Conservation (phyloP, 1,140 invertebrate genomes). For the Grapholita molesta region DNA sequence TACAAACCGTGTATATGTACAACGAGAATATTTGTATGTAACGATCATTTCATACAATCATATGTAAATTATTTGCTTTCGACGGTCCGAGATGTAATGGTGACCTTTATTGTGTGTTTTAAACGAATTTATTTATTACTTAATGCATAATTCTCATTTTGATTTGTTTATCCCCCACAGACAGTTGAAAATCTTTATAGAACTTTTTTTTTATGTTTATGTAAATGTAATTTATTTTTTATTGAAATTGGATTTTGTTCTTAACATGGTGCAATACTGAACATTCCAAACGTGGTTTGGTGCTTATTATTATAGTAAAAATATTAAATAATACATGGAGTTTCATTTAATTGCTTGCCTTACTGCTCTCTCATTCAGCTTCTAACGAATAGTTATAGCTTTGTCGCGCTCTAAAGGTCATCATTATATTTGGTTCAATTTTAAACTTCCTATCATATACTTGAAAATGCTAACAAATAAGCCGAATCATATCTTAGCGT, state of each 20-base stretch:
- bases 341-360: conserved; percentile 66
- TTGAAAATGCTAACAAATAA: conserved; percentile 16
- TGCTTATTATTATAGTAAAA: conserved; percentile 75
- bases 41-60: conserved; percentile 19
- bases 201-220: conserved; percentile 37
- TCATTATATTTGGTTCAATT: conserved; percentile 44
- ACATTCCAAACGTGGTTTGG: conserved; percentile 77
- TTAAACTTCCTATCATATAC: neutral
- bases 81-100: conserved; percentile 55
- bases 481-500: conserved; percentile 44
- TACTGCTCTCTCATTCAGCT: conserved; percentile 38
- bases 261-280: conserved; percentile 72
- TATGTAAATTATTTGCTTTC: conserved; percentile 25
- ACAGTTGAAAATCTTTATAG: conserved; percentile 29
- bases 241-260: conserved; percentile 59
- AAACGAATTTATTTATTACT: conserved; percentile 55
- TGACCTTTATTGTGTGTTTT: conserved; percentile 68
- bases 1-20: conserved; percentile 51
- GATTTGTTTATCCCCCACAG: conserved; percentile 28
- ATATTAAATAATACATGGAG: conserved; percentile 62
- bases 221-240: conserved; percentile 42
- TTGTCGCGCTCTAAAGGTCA: conserved; percentile 60
- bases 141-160: conserved; percentile 30
- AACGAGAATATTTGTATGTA: conserved; percentile 13
- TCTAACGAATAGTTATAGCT: conserved; percentile 16